Percentiles rank a stretch among this genome's conserved stretches.
These are phyloP conservation scores for Heptranchias perlo DNA, from an alignment of 2,113 vertebrate genomes.

Conservation along the genomic window DNA sequence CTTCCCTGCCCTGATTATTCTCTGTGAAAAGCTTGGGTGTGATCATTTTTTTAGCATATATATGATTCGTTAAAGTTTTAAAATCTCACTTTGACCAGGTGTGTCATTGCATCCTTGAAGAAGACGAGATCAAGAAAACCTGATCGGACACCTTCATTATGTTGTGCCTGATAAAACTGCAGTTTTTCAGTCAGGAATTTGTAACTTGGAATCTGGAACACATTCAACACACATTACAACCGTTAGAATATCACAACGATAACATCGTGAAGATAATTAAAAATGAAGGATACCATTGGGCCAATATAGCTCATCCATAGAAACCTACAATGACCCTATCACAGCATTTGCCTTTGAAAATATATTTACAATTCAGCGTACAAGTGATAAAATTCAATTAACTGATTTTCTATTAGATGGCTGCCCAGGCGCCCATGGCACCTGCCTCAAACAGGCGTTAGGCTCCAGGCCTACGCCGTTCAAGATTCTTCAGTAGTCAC, in stretches of 20 bases:
- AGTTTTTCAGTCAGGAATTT: constrained; percentile 59
- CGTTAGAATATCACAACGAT: not conserved
- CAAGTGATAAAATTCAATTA: not conserved
- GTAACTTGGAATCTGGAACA: constrained; percentile 54
- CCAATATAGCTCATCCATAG: not conserved
- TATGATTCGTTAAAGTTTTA: not conserved
- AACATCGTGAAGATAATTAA: not conserved
- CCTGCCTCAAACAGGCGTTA: no score
- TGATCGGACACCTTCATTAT: constrained; percentile 63
- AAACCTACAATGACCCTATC: not conserved
- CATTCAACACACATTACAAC: not conserved
- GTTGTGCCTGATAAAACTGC: constrained; percentile 56
- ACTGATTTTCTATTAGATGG: not conserved
- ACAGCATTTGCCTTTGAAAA: not conserved
- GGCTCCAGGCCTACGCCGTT: not conserved
- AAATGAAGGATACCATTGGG: not conserved
- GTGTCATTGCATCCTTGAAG: constrained; percentile 70
- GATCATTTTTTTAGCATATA: not conserved
- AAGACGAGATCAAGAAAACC: constrained; percentile 64
- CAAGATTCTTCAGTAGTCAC: not conserved
- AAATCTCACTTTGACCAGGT: constrained; percentile 61
- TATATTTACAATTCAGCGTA: not conserved
- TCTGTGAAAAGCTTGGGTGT: not conserved
- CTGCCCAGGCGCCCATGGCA: no score
- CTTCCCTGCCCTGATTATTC: not conserved